Evolutionary conservation across 2,797 vertebrate species (phyloP).

Genomic region (Chiroxiphia lanceolata): DNA sequence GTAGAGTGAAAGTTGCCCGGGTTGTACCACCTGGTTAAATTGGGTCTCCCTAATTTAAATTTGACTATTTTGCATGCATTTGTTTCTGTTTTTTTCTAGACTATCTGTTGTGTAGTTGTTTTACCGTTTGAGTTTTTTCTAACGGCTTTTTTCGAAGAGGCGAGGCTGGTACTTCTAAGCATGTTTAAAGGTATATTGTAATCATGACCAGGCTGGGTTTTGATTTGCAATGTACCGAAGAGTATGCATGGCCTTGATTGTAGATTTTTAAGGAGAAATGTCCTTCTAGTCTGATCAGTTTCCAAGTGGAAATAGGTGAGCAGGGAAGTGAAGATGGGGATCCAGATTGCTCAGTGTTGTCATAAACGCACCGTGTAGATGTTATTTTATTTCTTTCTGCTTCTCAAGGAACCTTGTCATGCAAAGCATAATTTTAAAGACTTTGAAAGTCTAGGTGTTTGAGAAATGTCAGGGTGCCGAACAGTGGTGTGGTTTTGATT

Average conservation of each 20-base stretch:
- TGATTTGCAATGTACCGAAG: not conserved
- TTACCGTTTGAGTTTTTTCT: not conserved
- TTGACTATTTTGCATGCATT: not conserved
- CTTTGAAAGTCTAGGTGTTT: not conserved
- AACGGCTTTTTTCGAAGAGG: not conserved
- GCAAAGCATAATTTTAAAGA: not conserved
- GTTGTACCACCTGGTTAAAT: not conserved
- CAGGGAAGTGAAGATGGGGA: not conserved
- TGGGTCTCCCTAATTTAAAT: not conserved
- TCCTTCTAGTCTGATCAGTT: not conserved
- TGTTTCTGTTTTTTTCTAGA: not conserved
- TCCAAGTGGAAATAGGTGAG: not conserved
- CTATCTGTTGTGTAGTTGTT: not conserved
- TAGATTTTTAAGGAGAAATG: not conserved
- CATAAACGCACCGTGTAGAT: not conserved
- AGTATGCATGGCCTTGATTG: not conserved
- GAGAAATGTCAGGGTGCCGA: not conserved
- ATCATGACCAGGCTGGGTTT: not conserved
- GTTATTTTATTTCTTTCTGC: not conserved
- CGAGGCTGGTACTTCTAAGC: not conserved
- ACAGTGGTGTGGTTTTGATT: not conserved
- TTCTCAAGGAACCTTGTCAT: not conserved
- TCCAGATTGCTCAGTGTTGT: not conserved
- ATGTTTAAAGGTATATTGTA: not conserved
- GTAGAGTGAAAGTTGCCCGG: not conserved